Conservation (phyloP, 2,797 vertebrate genomes). For the Chiloscyllium punctatum region DNA sequence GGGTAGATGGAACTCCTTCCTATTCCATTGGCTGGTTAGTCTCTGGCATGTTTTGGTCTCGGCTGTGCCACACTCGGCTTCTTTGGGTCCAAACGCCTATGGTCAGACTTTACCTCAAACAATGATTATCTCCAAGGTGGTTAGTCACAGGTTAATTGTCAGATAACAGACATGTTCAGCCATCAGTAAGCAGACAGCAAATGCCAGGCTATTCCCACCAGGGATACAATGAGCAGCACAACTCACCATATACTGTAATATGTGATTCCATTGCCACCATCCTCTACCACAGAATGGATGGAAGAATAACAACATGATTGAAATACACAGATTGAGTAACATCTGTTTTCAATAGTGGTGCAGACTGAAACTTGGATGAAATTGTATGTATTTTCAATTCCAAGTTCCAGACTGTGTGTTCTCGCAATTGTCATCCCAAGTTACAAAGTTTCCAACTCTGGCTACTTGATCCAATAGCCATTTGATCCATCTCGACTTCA, state of each 20-base stretch:
- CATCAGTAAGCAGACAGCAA: background rate
- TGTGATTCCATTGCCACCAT: background rate
- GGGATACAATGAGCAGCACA: background rate
- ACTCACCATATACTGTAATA: background rate
- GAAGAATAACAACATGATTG: background rate
- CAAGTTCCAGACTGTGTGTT: background rate
- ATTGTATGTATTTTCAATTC: background rate
- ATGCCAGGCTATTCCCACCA: background rate
- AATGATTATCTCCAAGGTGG: background rate
- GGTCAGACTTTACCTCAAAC: background rate
- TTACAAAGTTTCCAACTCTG: background rate
- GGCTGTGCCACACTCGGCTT: background rate
- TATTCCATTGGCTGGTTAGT: background rate
- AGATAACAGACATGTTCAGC: background rate
- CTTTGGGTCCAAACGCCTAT: background rate
- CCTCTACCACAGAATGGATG: background rate
- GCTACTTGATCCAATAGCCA: background rate
- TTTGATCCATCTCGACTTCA: background rate
- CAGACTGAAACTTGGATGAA: background rate
- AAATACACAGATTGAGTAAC: background rate
- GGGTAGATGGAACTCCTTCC: background rate
- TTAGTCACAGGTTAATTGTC: background rate
- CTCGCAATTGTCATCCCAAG: background rate
- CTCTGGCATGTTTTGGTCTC: background rate
- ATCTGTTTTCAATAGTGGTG: background rate